A percentile compares a stretch with the other conserved stretches of the same genome.
These are phyloP conservation scores for Metridium senile DNA, from an alignment of 92 coral and sea anemone species.

Conservation along the genomic window DNA sequence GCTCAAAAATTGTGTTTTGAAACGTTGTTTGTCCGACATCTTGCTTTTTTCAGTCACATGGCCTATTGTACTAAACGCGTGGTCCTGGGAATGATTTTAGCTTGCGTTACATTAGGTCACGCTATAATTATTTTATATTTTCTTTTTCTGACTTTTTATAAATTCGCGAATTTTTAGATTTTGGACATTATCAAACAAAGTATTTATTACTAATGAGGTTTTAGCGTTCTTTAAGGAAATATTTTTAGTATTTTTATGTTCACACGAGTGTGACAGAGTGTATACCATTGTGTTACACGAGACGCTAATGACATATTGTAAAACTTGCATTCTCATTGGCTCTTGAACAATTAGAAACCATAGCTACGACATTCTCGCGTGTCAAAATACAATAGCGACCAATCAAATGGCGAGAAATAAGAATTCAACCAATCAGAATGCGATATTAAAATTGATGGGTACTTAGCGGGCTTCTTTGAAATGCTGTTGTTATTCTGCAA, in stretches of 20 bases:
- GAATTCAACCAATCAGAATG: conserved; percentile 21
- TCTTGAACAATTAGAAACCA: conserved; percentile 10
- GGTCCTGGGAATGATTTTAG: conserved; percentile 22
- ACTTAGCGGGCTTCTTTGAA: conserved; percentile 39
- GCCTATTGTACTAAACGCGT: conserved; percentile 3
- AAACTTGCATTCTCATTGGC: conserved; percentile 8
- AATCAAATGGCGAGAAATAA: conserved; percentile 12
- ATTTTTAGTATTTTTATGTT: not conserved
- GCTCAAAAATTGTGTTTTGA: not conserved
- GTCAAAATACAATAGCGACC: conserved; percentile 26
- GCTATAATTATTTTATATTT: not conserved
- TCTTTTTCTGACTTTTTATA: not conserved
- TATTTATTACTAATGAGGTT: too few species aligned
- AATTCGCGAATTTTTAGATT: conserved; percentile 4
- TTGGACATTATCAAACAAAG: too few species aligned
- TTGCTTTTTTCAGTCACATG: conserved; percentile 32
- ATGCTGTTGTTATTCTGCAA: conserved; percentile 1
- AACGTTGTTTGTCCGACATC: conserved; percentile 29
- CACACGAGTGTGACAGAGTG: conserved; percentile 14
- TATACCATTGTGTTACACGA: conserved; percentile 27
- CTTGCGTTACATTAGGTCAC: conserved; percentile 11
- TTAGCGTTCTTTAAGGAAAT: not conserved
- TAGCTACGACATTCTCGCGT: conserved; percentile 25
- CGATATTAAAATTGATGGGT: not conserved
- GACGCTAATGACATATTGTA: not conserved